A percentile compares a stretch with the other conserved stretches of the same genome.
Evolutionary conservation across 2,888 invertebrate species (phyloP).

Genomic region (Cheilosia variabilis): DNA sequence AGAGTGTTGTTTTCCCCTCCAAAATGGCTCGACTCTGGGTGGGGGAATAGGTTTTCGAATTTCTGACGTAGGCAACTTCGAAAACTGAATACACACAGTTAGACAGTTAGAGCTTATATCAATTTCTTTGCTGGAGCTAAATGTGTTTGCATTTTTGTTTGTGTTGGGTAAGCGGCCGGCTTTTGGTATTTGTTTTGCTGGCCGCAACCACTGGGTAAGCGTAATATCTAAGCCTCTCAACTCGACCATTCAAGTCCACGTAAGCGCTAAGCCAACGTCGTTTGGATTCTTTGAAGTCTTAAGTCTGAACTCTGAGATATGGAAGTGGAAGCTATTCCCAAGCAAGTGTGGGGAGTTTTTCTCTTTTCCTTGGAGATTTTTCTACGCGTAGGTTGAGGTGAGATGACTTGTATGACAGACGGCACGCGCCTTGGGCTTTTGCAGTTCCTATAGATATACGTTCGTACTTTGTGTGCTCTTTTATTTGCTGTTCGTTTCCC

Average conservation of each 20-base stretch:
- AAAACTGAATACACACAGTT: constrained; percentile 22
- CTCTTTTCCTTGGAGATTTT: constrained; percentile 34
- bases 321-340: not conserved
- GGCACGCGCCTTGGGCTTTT: constrained; percentile 69
- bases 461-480: constrained; percentile 15
- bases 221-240: constrained; percentile 6
- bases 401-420: constrained; percentile 69
- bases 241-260: constrained; percentile 53
- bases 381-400: constrained; percentile 64
- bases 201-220: not conserved
- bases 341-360: constrained; percentile 63
- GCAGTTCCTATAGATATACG: constrained; percentile 29
- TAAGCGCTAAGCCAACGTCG: not conserved
- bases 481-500: constrained; percentile 15
- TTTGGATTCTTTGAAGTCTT: not conserved
- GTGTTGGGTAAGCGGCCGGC: constrained; percentile 47
- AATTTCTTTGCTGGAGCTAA: not conserved
- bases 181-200: constrained; percentile 30
- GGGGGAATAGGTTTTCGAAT: constrained; percentile 65
- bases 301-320: not conserved
- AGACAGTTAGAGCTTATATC: constrained; percentile 17
- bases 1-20: constrained; percentile 81
- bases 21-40: not conserved
- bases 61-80: constrained; percentile 67
- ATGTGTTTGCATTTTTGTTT: constrained; percentile 10